Percentiles rank a stretch among this genome's conserved stretches.
Evolutionary conservation across 2,797 vertebrate genomes (phyloP).

Genomic region (Onychomys arenicola): DNA sequence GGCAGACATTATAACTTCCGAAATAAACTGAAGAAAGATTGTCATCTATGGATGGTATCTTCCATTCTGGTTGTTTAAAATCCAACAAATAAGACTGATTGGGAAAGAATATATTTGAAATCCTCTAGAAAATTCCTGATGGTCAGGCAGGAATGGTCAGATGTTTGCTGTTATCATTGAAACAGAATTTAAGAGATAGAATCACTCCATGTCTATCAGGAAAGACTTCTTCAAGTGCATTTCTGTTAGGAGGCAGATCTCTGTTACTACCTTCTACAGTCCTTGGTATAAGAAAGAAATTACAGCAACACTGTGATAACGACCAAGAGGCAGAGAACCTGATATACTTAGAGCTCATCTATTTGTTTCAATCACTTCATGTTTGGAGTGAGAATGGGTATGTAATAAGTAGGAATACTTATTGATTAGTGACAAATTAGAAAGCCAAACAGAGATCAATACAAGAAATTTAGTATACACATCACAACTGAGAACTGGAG

Average conservation of each 20-base stretch:
- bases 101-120: not conserved
- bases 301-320: not conserved
- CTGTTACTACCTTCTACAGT: not conserved
- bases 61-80: not conserved
- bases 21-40: not conserved
- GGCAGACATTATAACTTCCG: not conserved
- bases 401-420: not conserved
- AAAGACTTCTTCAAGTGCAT: not conserved
- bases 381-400: not conserved
- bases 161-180: not conserved
- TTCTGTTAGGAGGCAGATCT: not conserved
- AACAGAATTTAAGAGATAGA: not conserved
- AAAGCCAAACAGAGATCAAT: not conserved
- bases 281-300: not conserved
- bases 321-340: not conserved
- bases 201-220: not conserved
- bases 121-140: not conserved
- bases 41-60: too few relatives aligned
- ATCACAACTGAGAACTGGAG: not conserved
- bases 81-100: not conserved
- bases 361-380: not conserved
- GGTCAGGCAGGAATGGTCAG: not conserved
- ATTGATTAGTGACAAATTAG: not conserved
- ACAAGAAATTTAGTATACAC: not conserved
- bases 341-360: not conserved